Evolutionary conservation across 1,140 invertebrate genomes (phyloP).

Genomic region (Drosophila watanabei): DNA sequence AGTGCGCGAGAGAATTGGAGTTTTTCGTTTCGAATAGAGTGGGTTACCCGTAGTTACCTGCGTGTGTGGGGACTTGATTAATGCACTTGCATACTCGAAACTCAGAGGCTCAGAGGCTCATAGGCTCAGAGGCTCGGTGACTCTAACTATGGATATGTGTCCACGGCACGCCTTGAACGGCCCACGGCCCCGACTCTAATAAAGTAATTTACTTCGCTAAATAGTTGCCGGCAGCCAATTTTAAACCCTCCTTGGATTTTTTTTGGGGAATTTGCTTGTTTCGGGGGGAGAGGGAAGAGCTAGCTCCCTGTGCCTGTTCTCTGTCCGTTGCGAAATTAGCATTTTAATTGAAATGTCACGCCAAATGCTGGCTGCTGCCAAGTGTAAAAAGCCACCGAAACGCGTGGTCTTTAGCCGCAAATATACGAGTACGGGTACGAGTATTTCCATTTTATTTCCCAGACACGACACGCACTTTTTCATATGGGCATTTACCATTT

Average conservation of each 20-base stretch:
- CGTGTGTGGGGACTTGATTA: conserved; percentile 70
- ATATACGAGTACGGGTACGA: neutral
- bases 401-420: conserved; percentile 12
- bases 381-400: conserved; percentile 50
- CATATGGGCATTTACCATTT: conserved; percentile 36
- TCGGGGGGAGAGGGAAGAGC: too few relatives aligned
- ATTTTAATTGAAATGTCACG: conserved; percentile 80
- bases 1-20: conserved; percentile 54
- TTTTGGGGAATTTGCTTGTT: conserved; percentile 27
- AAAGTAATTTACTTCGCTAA: conserved; percentile 78
- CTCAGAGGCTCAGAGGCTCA: conserved; percentile 1
- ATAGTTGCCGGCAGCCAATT: conserved; percentile 72
- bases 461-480: conserved; percentile 73
- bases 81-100: conserved; percentile 62
- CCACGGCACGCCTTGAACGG: conserved; percentile 58
- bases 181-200: conserved; percentile 65
- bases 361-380: conserved; percentile 54
- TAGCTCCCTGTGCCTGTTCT: neutral
- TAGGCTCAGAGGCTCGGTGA: conserved; percentile 18
- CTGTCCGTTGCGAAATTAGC: conserved; percentile 61
- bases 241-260: conserved; percentile 34
- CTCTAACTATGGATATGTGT: conserved; percentile 12
- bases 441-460: conserved; percentile 50
- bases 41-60: conserved; percentile 35
- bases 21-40: conserved; percentile 53